Evolutionary conservation across 2,113 vertebrate species (phyloP).

Genomic region (Odocoileus virginianus): DNA sequence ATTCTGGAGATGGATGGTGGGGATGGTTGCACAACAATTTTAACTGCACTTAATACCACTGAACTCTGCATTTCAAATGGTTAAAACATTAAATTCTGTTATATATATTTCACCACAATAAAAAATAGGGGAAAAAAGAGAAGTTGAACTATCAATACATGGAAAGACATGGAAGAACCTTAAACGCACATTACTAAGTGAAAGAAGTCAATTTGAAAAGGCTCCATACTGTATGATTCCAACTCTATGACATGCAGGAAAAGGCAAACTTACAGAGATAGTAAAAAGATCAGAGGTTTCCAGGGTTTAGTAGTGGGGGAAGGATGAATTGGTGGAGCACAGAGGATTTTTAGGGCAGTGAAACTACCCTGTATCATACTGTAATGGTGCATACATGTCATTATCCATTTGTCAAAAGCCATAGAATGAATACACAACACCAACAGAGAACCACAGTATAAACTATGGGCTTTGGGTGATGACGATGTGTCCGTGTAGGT

Average conservation of each 20-base stretch:
- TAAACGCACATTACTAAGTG: background rate
- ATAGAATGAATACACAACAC: background rate
- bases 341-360: background rate
- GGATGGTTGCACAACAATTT: background rate
- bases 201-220: background rate
- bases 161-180: background rate
- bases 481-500: accelerated
- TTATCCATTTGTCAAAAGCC: background rate
- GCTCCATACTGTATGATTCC: background rate
- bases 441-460: too few relatives aligned
- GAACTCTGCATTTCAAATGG: background rate
- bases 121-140: background rate
- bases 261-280: background rate
- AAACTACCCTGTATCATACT: background rate
- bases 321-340: background rate
- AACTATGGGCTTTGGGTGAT: background rate
- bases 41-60: too few relatives aligned
- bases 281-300: background rate
- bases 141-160: background rate
- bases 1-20: background rate
- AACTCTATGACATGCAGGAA: background rate
- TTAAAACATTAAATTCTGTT: background rate
- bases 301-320: background rate
- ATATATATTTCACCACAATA: background rate
- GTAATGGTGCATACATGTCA: accelerated